These are phyloP conservation scores for Cyaniris semiargus DNA, from an alignment of 2,888 invertebrate species.

Conservation along the genomic window DNA sequence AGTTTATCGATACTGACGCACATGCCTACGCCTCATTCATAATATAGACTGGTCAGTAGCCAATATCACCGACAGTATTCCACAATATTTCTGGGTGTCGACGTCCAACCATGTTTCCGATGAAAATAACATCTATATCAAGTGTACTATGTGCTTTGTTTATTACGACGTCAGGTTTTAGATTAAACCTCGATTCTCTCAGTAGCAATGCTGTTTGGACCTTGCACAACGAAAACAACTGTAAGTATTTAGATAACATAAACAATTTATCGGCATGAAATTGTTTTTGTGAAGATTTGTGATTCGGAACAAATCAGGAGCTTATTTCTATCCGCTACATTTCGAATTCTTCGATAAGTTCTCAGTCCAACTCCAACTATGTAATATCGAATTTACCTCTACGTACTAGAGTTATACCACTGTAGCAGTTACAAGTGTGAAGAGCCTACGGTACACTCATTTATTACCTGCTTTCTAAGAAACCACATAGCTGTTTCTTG, in stretches of 20 bases:
- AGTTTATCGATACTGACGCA: constrained; percentile 2
- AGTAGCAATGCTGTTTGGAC: constrained; percentile 53
- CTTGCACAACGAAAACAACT: constrained; percentile 62
- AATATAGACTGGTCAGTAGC: background rate
- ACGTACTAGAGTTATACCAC: too few relatives aligned
- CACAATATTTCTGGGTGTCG: background rate
- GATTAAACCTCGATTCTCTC: constrained; percentile 41
- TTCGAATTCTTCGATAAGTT: too few relatives aligned
- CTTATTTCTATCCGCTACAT: too few relatives aligned
- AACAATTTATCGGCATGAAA: background rate
- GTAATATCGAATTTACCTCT: too few relatives aligned
- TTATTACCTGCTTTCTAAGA: too few relatives aligned
- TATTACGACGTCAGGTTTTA: background rate
- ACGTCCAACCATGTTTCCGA: background rate
- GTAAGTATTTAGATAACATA: constrained; percentile 54
- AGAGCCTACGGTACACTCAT: too few relatives aligned
- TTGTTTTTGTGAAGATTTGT: too few relatives aligned
- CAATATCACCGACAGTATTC: background rate
- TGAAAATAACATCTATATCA: background rate
- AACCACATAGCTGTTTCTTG: too few relatives aligned
- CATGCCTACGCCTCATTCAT: background rate
- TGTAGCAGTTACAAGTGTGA: too few relatives aligned
- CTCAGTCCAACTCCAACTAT: too few relatives aligned
- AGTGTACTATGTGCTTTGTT: background rate
- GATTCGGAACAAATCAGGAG: too few relatives aligned